These are phyloP conservation scores for Ciconia stormi DNA, from an alignment of 2,113 vertebrate genomes.

Conservation along the genomic window DNA sequence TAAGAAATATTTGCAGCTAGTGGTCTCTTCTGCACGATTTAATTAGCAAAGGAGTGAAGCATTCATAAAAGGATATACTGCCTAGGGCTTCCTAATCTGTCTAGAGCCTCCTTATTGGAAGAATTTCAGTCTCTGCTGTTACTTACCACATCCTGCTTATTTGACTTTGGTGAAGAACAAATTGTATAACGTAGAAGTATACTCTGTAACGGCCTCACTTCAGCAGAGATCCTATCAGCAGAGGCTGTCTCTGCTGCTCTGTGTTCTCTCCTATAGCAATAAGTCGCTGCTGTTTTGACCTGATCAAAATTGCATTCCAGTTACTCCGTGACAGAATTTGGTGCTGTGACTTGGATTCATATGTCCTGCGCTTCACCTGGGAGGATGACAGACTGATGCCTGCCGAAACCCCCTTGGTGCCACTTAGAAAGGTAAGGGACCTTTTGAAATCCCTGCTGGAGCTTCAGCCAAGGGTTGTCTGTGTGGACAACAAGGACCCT, in stretches of 20 bases:
- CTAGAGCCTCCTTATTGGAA: neutral
- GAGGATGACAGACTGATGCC: neutral
- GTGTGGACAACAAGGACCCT: neutral
- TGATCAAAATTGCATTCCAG: neutral
- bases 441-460: neutral
- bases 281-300: neutral
- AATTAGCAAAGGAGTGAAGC: neutral
- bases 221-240: neutral
- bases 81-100: neutral
- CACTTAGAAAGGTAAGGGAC: neutral
- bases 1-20: neutral
- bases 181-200: too few relatives aligned
- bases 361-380: rapidly evolving
- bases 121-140: neutral
- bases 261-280: neutral
- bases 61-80: neutral
- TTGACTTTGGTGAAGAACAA: neutral
- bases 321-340: neutral
- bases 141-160: neutral
- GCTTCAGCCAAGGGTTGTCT: neutral
- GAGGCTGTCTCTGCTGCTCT: neutral
- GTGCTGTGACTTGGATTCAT: neutral
- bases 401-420: neutral
- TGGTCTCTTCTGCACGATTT: rapidly evolving
- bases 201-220: neutral